These are phyloP conservation scores for Tinamus guttatus DNA, from an alignment of 2,113 vertebrate species.

Conservation along the genomic window DNA sequence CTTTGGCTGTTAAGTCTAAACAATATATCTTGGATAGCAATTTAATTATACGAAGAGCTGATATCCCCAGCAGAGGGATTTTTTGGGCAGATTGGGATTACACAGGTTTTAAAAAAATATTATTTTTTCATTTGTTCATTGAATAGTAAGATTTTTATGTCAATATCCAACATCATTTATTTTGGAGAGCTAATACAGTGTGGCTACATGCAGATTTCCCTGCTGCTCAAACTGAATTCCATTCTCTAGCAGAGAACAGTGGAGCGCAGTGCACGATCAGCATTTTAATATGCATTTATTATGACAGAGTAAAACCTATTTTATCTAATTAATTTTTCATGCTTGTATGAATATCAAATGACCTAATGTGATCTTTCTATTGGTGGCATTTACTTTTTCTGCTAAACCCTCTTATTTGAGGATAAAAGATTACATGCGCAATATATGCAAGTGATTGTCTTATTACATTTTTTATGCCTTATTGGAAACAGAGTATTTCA, in stretches of 20 bases:
- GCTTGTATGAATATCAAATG: not conserved
- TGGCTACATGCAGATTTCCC: not conserved
- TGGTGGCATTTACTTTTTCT: not conserved
- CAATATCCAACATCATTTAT: not conserved
- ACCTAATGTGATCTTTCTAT: not conserved
- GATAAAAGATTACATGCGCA: not conserved
- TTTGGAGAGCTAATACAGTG: not conserved
- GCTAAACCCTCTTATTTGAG: not conserved
- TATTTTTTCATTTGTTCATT: not conserved
- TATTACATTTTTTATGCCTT: constrained; percentile 36
- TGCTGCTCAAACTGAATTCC: not conserved
- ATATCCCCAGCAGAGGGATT: not conserved
- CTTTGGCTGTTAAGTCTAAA: not conserved
- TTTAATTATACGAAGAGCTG: not conserved
- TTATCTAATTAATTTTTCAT: constrained; percentile 21
- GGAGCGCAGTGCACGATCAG: not conserved
- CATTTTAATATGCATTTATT: not conserved
- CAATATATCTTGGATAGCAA: not conserved
- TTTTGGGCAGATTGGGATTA: not conserved
- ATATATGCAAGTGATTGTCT: not conserved
- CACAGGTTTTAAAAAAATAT: not conserved
- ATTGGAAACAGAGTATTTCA: not conserved
- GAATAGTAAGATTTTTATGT: not conserved
- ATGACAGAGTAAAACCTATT: not conserved
- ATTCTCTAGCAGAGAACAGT: not conserved